These are phyloP conservation scores for Epinephelus awoara DNA, from an alignment of 2,797 vertebrate genomes.

Conservation along the genomic window DNA sequence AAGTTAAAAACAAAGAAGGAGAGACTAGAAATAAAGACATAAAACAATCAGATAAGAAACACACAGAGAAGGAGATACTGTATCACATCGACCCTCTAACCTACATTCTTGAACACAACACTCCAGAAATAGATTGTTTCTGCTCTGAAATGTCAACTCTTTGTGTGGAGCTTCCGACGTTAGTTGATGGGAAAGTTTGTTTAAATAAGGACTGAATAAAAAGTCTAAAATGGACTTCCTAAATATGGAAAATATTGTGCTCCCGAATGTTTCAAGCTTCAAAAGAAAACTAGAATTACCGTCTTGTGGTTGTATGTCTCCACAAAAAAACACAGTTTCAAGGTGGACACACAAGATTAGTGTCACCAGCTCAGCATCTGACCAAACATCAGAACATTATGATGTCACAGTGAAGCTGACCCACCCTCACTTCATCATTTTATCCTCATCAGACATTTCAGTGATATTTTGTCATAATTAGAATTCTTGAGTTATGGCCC, in stretches of 20 bases:
- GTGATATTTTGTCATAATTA: too few relatives aligned
- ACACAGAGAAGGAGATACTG: background rate
- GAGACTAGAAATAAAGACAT: background rate
- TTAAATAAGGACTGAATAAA: conserved; percentile 29
- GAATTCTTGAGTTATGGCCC: too few relatives aligned
- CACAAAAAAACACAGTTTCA: too few relatives aligned
- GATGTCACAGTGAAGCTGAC: too few relatives aligned
- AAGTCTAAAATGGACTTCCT: conserved; percentile 27
- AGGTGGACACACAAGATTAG: too few relatives aligned
- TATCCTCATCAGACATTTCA: too few relatives aligned
- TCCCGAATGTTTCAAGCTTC: background rate
- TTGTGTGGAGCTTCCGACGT: conserved; percentile 54
- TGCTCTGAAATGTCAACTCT: conserved; percentile 39
- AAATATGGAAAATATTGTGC: background rate
- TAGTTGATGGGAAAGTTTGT: conserved; percentile 18
- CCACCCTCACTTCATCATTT: too few relatives aligned
- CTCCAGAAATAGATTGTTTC: conserved; percentile 51
- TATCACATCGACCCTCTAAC: conserved; percentile 31
- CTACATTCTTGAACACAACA: background rate
- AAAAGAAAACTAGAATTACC: background rate
- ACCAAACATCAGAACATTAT: too few relatives aligned
- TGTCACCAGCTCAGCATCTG: too few relatives aligned
- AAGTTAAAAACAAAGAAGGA: too few relatives aligned
- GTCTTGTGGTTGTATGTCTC: too few relatives aligned
- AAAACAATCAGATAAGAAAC: background rate